Evolutionary conservation across 1,140 invertebrate genomes (phyloP), one percentile per base, ranked within the genome.

Genomic region (Wiebesia pumilae): DNA sequence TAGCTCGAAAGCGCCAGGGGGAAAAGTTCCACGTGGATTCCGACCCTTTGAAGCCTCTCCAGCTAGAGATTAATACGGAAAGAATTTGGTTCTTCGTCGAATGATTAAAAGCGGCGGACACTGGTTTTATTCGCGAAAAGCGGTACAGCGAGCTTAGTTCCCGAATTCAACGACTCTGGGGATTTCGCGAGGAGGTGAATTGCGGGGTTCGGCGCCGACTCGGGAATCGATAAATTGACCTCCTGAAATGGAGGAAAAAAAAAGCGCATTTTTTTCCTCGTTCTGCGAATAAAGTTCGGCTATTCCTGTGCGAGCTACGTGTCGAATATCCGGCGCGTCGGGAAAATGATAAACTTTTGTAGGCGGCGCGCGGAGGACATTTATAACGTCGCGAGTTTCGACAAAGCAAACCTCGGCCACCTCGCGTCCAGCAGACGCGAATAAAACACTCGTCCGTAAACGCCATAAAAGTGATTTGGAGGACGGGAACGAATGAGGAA

Each of bases 401-500:
- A 85, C 77, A 85, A 80, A 80, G 84, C 83, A 19, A 71, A 43
- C 0, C 65, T 79, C 69, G 24, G 51, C 27, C 40, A 58, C 3
- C 69, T 54, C 83, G 54, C 47, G 79, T 86, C 71, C 84, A 65
- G 80, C n/a, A 73, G 69, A 83, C 86, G 78, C 75, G 82, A 87
- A 87, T 87, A 87, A 87, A 87, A 87, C 43, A 30, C 75, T 87
- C 82, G 77, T 84, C 82, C 65, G 86, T 84, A 75, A 87, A 81
- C 40, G 82, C 86, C 86, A 87, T 87, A 87, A 87, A 87, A 84
- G 86, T 87, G 85, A 87, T 84, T 86, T 86, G 84, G 87, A 86
- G 83, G 88, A 81, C 81, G 78, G 73, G 65, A 85, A 83, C 75
- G 80, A 88, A 87, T 65, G 85, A 85, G 84, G 75, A 88, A 83